Evolutionary conservation across 2,888 invertebrate species (phyloP), one percentile per base, ranked within the genome.

Genomic region (Baronia brevicornis): DNA sequence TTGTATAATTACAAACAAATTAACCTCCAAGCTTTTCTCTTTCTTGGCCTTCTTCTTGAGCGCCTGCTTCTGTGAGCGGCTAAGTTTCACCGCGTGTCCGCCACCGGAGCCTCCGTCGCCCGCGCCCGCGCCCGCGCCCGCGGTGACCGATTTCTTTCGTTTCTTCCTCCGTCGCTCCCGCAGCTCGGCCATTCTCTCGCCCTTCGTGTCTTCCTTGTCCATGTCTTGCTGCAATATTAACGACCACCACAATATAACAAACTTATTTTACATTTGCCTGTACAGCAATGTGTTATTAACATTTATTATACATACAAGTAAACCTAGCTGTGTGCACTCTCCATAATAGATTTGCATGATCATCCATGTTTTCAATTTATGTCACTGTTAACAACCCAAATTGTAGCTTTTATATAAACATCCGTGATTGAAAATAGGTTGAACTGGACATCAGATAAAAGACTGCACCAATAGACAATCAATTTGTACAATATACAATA

Each of bases 21-120:
- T 4, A 20, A 73, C 77, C 64, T 72, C 57, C 1, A 51, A 38
- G 6, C 51, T 63, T 52, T 80, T 69, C 20, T 75, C 54, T 49
- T 85, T 85, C 39, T 85, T 86, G 4, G 66, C 58, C 13, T 77
- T 69, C 24, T 84, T 63, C 51, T 86, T 89, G 8, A 75, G 62
- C 19, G 82, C 78, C 9, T 74, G 72, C 42, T 86, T 88, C 49
- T 88, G 87, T 5, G 72, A 68, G 47, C 88, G 86, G 2, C 78
- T 78, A 27, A 87, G 62, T 38, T 61, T 77, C 14, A 48, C 34
- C 34, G 35, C 30, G 20, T 32, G 27, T 10, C 15, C 25, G 6
- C 20, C 23, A 15, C 28, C 31, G 6, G 39, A 40, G 18, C 18
- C 8, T 11, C 2, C 6, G 15, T 19, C 25, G 18, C 33, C 7